phyloP scores from a whole-genome alignment of 2,888 invertebrate genomes.

The Mactromeris polynyma region DNA sequence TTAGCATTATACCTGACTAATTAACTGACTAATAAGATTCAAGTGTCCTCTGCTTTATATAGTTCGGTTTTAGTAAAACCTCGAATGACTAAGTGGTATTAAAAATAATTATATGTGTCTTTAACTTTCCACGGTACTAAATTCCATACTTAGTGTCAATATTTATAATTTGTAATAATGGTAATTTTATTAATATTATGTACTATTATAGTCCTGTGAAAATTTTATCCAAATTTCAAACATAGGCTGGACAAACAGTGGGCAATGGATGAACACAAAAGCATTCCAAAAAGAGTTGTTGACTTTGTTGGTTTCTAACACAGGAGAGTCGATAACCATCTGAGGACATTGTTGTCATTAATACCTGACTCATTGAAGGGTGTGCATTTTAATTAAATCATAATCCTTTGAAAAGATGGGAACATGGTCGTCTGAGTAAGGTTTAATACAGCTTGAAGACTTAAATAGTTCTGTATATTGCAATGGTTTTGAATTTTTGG shows the following conservation, averaged over 20 bases:
- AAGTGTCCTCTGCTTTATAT: not conserved
- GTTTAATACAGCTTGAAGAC: not conserved
- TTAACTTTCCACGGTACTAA: not conserved
- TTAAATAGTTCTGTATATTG: too few species aligned
- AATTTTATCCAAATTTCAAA: conserved; percentile 21
- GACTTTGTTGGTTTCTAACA: conserved; percentile 7
- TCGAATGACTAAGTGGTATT: not conserved
- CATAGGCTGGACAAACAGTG: conserved; percentile 14
- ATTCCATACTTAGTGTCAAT: not conserved
- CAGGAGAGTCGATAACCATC: conserved; percentile 21
- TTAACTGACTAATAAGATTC: conserved; percentile 17
- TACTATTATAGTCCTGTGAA: not conserved
- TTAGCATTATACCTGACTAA: not conserved
- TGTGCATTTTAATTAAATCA: not conserved
- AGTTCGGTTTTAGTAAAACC: not conserved
- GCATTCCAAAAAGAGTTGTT: conserved; percentile 28
- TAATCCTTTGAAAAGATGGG: not conserved
- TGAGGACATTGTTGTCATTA: not conserved
- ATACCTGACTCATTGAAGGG: not conserved
- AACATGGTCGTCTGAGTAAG: not conserved
- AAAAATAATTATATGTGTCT: not conserved
- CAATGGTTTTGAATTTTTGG: too few species aligned
- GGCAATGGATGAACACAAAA: conserved; percentile 25
- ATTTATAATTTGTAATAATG: not conserved
- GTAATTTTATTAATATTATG: not conserved